phyloP scores from a whole-genome alignment of 1,140 invertebrate genomes.

The Pseudobourletiella spinata region DNA sequence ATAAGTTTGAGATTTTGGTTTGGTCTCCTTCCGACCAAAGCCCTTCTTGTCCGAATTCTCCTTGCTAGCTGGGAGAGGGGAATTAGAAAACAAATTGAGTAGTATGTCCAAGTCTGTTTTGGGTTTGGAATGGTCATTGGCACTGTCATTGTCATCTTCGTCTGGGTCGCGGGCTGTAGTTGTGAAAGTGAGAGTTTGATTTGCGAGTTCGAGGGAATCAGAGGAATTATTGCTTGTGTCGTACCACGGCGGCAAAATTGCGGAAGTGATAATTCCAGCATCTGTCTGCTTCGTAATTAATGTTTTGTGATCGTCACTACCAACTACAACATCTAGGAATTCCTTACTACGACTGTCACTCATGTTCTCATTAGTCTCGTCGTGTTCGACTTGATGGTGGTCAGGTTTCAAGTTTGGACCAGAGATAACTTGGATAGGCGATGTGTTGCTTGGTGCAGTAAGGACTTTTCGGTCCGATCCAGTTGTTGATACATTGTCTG shows the following conservation, averaged over 20 bases:
- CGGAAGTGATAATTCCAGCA: conserved; percentile 30
- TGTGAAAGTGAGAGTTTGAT: background rate
- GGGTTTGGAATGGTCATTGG: conserved; percentile 8
- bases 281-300: conserved; percentile 32
- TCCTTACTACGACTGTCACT: conserved; percentile 1
- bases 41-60: background rate
- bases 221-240: conserved; percentile 12
- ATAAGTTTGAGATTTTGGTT: background rate
- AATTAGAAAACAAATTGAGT: conserved; percentile 21
- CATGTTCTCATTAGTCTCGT: background rate
- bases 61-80: conserved; percentile 6
- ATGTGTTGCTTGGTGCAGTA: no score
- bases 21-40: background rate
- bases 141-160: background rate
- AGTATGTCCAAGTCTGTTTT: conserved; percentile 16
- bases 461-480: background rate
- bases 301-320: conserved; percentile 26
- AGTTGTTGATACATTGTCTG: background rate
- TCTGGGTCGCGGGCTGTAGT: background rate
- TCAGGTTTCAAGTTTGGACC: conserved; percentile 19
- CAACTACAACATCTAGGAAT: conserved; percentile 32
- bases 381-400: background rate
- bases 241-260: conserved; percentile 34
- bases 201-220: background rate
- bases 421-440: conserved; percentile 21